Evolutionary conservation across 1,140 invertebrate genomes (phyloP).

Genomic region (Lordiphosa clarofinis): DNA sequence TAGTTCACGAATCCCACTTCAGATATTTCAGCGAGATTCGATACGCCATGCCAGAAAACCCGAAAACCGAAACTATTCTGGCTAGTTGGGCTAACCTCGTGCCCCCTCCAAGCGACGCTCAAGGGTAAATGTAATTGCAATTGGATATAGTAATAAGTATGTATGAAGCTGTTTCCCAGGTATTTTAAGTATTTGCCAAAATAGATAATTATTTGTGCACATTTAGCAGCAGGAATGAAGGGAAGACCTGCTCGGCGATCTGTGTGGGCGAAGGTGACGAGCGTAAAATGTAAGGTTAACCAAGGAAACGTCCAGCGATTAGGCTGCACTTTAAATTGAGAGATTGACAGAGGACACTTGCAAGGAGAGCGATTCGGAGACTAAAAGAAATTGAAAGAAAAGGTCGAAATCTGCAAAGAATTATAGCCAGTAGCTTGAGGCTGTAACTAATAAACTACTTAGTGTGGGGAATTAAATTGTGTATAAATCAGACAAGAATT

Average conservation of each 20-base stretch:
- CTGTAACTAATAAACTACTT: too few species aligned
- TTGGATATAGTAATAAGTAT: constrained; percentile 4
- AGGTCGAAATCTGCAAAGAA: too few species aligned
- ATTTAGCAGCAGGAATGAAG: constrained; percentile 54
- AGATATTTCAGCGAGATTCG: constrained; percentile 35
- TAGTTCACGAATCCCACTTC: constrained; percentile 69
- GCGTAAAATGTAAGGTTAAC: constrained; percentile 65
- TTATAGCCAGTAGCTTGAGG: too few species aligned
- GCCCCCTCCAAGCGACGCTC: constrained; percentile 28
- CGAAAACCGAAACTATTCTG: constrained; percentile 25
- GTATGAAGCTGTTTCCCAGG: constrained; percentile 28
- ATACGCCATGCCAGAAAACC: constrained; percentile 27
- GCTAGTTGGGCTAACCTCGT: constrained; percentile 59
- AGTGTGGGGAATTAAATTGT: rapidly evolving
- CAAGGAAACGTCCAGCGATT: constrained; percentile 38
- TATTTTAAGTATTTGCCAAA: constrained; percentile 54
- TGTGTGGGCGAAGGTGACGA: constrained; percentile 48
- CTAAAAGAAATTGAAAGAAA: not conserved
- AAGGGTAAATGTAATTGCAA: constrained; percentile 63
- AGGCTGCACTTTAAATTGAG: constrained; percentile 35
- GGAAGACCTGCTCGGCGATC: not conserved
- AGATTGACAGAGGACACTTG: constrained; percentile 1
- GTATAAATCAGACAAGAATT: too few species aligned
- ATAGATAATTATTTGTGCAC: constrained; percentile 69
- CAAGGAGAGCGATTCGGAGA: constrained; percentile 2